phyloP scores from a whole-genome alignment of 2,888 invertebrate genomes.

The Cephus sareptanus region DNA sequence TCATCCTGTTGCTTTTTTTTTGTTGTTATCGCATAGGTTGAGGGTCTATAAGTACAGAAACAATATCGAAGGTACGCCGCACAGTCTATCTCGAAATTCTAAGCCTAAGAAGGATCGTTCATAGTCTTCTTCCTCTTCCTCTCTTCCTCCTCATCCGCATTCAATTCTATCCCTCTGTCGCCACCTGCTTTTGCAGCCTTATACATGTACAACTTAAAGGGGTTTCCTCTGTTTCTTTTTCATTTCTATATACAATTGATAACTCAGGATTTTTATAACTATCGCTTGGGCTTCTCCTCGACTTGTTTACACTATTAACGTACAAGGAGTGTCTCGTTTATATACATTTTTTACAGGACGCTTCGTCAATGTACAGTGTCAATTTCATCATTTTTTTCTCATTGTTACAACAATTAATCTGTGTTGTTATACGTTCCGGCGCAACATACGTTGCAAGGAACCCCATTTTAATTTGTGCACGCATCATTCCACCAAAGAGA shows the following conservation, averaged over 20 bases:
- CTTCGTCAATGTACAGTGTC: slow-evolving; percentile 48
- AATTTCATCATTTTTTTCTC: slow-evolving; percentile 35
- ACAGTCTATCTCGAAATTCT: slow-evolving; percentile 61
- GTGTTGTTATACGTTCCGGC: slow-evolving; percentile 5
- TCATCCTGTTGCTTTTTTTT: slow-evolving; percentile 26
- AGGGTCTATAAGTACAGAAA: slow-evolving; percentile 62
- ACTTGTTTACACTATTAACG: slow-evolving; percentile 6
- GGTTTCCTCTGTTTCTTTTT: slow-evolving; percentile 25
- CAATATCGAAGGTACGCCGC: slow-evolving; percentile 59
- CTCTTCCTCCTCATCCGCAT: slow-evolving; percentile 14
- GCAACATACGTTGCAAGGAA: neutral
- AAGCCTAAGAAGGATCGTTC: slow-evolving; percentile 55
- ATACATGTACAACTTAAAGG: slow-evolving; percentile 50
- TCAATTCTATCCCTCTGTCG: slow-evolving; percentile 12
- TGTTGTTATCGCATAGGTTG: slow-evolving; percentile 49
- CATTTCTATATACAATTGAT: slow-evolving; percentile 46
- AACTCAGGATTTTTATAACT: slow-evolving; percentile 42
- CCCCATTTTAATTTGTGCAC: slow-evolving; percentile 6
- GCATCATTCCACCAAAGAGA: neutral
- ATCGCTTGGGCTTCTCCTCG: slow-evolving; percentile 17
- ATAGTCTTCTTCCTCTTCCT: slow-evolving; percentile 6
- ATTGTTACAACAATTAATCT: slow-evolving; percentile 35
- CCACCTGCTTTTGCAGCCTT: slow-evolving; percentile 31
- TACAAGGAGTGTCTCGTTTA: slow-evolving; percentile 30
- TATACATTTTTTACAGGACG: slow-evolving; percentile 59